These are phyloP conservation scores for Neodon shergylaensis DNA, from an alignment of 2,113 vertebrate species.

Conservation along the genomic window DNA sequence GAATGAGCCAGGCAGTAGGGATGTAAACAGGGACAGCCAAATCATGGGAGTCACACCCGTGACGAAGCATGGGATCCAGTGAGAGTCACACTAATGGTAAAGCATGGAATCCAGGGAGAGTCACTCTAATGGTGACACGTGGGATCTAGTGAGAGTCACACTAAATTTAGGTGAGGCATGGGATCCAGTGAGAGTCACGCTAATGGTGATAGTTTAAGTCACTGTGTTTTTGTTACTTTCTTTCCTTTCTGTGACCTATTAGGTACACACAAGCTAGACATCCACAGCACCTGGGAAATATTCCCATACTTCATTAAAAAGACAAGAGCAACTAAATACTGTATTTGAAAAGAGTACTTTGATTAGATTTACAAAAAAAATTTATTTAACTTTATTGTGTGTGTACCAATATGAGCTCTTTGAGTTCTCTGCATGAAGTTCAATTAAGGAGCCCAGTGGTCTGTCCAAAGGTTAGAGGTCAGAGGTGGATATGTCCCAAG, in stretches of 20 bases:
- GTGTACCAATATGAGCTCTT: neutral
- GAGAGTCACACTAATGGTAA: neutral
- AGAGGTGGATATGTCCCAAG: neutral
- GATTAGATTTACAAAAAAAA: conserved; percentile 4
- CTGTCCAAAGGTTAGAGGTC: conserved; percentile 23
- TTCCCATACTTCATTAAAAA: conserved; percentile 13
- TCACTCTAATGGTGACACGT: neutral
- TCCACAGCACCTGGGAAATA: neutral
- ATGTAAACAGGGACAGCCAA: too few species aligned
- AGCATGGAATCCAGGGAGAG: neutral
- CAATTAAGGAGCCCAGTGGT: conserved; percentile 13
- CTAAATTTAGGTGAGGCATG: neutral
- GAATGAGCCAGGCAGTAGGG: too few species aligned
- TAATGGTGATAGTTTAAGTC: neutral
- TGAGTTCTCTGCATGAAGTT: conserved; percentile 15
- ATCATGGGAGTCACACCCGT: too few species aligned
- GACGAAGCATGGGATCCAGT: neutral
- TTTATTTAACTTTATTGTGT: neutral
- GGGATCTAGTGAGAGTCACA: too few species aligned
- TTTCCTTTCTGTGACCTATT: neutral
- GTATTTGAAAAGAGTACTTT: neutral
- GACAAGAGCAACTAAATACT: neutral
- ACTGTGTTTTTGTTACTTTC: neutral
- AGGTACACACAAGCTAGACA: neutral
- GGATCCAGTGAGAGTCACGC: neutral